Percentiles rank a stretch among this genome's conserved stretches.
Evolutionary conservation across 2,888 invertebrate species (phyloP).

Genomic region (Gari tellinella): DNA sequence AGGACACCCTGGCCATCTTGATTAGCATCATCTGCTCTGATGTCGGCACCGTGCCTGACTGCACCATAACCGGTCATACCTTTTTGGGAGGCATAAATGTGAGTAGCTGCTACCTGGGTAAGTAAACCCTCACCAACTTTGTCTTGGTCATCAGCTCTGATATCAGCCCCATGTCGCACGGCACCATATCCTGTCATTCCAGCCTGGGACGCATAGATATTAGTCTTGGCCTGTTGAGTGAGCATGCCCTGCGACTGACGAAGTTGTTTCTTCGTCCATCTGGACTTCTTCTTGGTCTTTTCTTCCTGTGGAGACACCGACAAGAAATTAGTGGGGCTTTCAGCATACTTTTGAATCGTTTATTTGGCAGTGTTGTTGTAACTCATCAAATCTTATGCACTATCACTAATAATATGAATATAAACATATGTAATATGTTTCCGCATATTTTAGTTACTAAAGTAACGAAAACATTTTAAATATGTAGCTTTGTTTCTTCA

Average conservation of each 20-base stretch:
- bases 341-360: too few species aligned
- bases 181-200: slow-evolving; percentile 78
- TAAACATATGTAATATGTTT: too few species aligned
- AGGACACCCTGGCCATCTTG: slow-evolving; percentile 77
- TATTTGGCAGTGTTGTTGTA: too few species aligned
- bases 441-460: too few species aligned
- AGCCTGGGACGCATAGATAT: slow-evolving; percentile 76
- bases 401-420: too few species aligned
- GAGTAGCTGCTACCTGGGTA: slow-evolving; percentile 80
- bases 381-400: too few species aligned
- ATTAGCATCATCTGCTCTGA: slow-evolving; percentile 78
- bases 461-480: too few species aligned
- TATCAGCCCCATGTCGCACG: slow-evolving; percentile 82
- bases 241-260: slow-evolving; percentile 61
- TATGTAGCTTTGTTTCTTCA: too few species aligned
- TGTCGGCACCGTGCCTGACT: slow-evolving; percentile 82
- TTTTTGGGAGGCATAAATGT: slow-evolving; percentile 82
- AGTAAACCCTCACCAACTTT: slow-evolving; percentile 77
- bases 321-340: too few species aligned
- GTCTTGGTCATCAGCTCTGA: slow-evolving; percentile 77
- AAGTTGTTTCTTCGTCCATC: slow-evolving; percentile 57
- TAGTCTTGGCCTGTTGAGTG: slow-evolving; percentile 74
- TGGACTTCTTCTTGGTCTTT: slow-evolving; percentile 42
- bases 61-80: slow-evolving; percentile 82
- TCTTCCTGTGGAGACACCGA: too few species aligned